Evolutionary conservation across 2,888 invertebrate species (phyloP).

Genomic region (Dorcus hopei): DNA sequence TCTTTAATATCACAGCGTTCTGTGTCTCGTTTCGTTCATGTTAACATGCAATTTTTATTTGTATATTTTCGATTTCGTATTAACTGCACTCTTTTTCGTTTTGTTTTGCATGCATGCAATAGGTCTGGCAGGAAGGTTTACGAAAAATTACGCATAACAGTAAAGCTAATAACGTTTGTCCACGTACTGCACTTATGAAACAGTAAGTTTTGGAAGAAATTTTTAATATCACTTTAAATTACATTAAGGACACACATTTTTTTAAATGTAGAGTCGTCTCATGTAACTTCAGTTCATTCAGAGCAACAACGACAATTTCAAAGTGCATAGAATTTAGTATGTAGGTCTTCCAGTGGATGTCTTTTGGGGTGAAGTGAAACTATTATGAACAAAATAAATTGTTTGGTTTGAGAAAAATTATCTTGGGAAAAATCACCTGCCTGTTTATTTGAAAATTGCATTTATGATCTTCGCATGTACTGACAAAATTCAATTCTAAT

Average conservation of each 20-base stretch:
- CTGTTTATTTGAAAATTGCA: too few species aligned
- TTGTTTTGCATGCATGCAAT: constrained; percentile 45
- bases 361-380: too few species aligned
- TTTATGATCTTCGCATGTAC: too few species aligned
- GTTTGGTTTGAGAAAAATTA: too few species aligned
- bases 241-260: background rate
- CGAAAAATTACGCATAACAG: constrained; percentile 92
- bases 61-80: constrained; percentile 8
- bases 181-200: constrained; percentile 93
- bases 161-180: constrained; percentile 95
- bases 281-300: background rate
- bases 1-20: background rate
- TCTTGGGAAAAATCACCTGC: too few species aligned
- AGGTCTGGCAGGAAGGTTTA: constrained; percentile 92
- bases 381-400: too few species aligned
- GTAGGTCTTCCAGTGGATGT: too few species aligned
- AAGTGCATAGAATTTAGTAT: background rate
- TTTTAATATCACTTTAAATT: background rate
- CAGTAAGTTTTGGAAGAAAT: constrained; percentile 72
- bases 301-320: background rate
- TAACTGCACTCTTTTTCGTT: constrained; percentile 18
- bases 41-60: constrained; percentile 4
- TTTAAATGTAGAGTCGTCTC: background rate
- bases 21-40: background rate
- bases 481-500: too few species aligned